Conservation (phyloP, 2,113 vertebrate species). For the Cynocephalus volans region DNA sequence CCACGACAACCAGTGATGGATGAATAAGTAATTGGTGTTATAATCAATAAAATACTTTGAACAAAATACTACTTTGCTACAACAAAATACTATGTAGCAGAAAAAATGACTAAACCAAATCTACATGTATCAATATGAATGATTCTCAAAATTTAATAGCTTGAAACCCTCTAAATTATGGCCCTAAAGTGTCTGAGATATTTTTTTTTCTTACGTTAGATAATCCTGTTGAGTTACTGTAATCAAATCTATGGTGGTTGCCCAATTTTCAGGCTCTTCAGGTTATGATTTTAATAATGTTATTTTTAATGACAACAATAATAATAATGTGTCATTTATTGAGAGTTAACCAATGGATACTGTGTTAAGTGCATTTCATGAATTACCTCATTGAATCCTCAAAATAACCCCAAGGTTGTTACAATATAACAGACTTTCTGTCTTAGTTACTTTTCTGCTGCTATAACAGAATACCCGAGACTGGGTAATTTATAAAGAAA, state of each 20-base stretch:
- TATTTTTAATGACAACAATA: slow-evolving; percentile 30
- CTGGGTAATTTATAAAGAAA: no score
- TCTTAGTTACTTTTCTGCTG: no score
- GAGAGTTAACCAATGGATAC: neutral
- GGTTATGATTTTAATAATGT: neutral
- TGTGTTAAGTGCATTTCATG: neutral
- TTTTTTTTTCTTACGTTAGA: neutral
- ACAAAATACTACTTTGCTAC: no score
- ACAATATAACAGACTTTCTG: neutral
- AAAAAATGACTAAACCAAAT: neutral
- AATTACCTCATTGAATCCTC: neutral
- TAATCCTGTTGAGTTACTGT: neutral
- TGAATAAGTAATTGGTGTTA: neutral
- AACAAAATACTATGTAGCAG: neutral
- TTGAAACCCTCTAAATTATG: neutral
- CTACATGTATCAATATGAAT: neutral
- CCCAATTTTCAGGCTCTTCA: neutral
- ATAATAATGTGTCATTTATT: neutral
- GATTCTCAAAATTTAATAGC: neutral
- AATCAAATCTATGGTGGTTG: neutral
- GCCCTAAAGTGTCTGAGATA: neutral
- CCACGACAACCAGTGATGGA: neutral
- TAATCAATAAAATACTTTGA: neutral
- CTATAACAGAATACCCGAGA: no score
- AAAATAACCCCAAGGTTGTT: neutral